phyloP scores from a whole-genome alignment of 2,797 vertebrate species.

The Pseudochromis fuscus region DNA sequence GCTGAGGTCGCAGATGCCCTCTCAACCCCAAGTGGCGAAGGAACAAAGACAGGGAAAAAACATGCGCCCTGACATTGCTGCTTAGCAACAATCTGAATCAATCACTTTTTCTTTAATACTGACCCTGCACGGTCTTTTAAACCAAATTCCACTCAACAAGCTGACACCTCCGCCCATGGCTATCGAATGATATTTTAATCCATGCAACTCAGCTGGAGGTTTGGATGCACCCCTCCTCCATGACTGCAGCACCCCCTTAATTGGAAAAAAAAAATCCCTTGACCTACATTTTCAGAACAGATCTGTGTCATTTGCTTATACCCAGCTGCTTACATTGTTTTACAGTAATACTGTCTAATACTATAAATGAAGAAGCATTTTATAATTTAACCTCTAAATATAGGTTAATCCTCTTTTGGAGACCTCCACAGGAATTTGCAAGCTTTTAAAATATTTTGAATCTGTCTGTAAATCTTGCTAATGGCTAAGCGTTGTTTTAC shows the following conservation, averaged over 20 bases:
- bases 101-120: conserved; percentile 75
- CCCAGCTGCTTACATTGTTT: conserved; percentile 65
- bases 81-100: conserved; percentile 78
- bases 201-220: conserved; percentile 46
- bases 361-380: conserved; percentile 54
- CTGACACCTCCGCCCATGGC: conserved; percentile 20
- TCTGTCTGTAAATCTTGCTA: conserved; percentile 66
- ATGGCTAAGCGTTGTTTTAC: conserved; percentile 54
- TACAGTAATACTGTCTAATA: conserved; percentile 48
- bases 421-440: conserved; percentile 73
- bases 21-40: conserved; percentile 47
- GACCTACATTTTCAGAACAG: conserved; percentile 70
- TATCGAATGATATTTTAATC: conserved; percentile 69
- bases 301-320: conserved; percentile 56
- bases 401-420: conserved; percentile 79
- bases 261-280: conserved; percentile 62
- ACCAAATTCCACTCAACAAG: conserved; percentile 37
- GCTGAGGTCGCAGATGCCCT: conserved; percentile 74
- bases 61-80: conserved; percentile 70
- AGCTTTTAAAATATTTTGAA: conserved; percentile 74
- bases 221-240: conserved; percentile 16
- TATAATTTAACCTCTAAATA: conserved; percentile 57
- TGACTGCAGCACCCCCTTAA: conserved; percentile 47
- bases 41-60: conserved; percentile 67
- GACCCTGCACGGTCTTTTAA: conserved; percentile 55